Conservation (phyloP, 2,797 vertebrate genomes). For the Eospalax fontanierii region DNA sequence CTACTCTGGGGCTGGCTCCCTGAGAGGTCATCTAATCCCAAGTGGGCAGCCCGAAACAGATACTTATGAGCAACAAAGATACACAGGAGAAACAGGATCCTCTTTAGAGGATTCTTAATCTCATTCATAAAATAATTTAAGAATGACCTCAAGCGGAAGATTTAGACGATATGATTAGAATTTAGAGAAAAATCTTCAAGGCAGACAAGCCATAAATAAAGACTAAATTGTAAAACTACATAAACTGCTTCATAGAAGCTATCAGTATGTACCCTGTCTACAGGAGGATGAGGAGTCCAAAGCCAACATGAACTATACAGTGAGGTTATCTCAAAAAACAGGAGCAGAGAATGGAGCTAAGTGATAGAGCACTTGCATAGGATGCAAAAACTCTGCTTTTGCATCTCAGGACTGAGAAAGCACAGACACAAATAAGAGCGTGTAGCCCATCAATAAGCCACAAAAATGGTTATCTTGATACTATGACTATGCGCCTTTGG, state of each 20-base stretch:
- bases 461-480: neutral
- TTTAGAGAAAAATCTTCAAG: no score
- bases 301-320: neutral
- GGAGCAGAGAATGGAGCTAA: neutral
- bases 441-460: neutral
- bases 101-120: no score
- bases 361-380: neutral
- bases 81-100: no score
- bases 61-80: no score
- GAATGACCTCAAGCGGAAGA: no score
- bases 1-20: no score
- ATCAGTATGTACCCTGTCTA: neutral
- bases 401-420: neutral
- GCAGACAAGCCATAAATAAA: no score
- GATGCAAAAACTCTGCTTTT: neutral
- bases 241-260: neutral
- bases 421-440: neutral
- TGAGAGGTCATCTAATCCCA: no score
- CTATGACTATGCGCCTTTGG: neutral
- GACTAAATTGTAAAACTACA: neutral
- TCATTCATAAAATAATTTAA: no score
- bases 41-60: no score
- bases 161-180: no score
- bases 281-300: neutral
- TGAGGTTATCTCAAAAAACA: neutral